Conservation (phyloP, 2,888 invertebrate species). For the Gasteruption jaculator region DNA sequence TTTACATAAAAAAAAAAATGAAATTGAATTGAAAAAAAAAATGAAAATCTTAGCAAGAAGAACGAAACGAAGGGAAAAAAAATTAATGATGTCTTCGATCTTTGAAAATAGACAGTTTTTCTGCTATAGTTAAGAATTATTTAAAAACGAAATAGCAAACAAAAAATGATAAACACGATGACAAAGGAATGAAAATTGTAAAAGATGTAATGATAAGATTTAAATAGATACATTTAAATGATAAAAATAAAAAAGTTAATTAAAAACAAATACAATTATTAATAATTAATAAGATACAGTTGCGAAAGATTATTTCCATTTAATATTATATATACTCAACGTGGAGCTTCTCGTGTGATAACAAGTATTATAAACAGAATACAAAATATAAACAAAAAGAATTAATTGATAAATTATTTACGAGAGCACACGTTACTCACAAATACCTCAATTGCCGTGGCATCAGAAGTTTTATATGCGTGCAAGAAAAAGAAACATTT, state of each 20-base stretch:
- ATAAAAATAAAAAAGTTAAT: too few species aligned
- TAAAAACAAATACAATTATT: not conserved
- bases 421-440: constrained; percentile 40
- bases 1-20: constrained; percentile 41
- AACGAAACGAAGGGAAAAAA: constrained; percentile 21
- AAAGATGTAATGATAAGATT: constrained; percentile 37
- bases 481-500: not conserved
- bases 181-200: constrained; percentile 25
- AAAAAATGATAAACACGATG: too few species aligned
- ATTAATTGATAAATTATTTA: too few species aligned
- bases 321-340: constrained; percentile 1
- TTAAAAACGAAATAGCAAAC: too few species aligned
- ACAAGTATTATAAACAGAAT: constrained; percentile 13
- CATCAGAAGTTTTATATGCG: constrained; percentile 33
- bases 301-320: not conserved
- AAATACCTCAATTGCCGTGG: constrained; percentile 49
- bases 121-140: too few species aligned
- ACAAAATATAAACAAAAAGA: constrained; percentile 17
- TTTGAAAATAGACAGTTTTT: too few species aligned
- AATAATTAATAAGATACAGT: not conserved
- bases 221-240: constrained; percentile 21
- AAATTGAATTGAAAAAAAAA: constrained; percentile 10
- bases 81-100: constrained; percentile 47
- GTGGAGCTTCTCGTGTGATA: too few species aligned
- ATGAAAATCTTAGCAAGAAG: not conserved